Conservation (phyloP, 2,113 vertebrate species). For the Pangasianodon gigas region DNA sequence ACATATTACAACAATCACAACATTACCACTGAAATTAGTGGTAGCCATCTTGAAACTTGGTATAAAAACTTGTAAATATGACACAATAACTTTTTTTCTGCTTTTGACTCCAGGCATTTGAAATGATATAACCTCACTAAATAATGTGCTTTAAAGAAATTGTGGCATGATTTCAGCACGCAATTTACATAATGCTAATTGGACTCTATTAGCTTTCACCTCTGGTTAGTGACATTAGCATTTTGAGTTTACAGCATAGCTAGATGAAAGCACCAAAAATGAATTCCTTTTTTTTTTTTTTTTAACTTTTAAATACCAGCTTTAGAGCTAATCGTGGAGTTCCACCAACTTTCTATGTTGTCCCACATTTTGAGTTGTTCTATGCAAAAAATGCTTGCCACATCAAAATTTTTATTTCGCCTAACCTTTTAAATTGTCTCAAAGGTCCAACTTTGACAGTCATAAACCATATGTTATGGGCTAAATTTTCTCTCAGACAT, state of each 20-base stretch:
- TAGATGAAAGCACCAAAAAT: background rate
- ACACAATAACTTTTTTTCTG: background rate
- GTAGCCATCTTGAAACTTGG: background rate
- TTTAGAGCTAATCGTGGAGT: background rate
- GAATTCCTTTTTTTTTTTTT: background rate
- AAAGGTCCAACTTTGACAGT: background rate
- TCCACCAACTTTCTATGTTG: background rate
- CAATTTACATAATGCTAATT: background rate
- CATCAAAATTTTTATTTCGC: background rate
- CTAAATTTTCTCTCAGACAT: background rate
- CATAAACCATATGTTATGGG: background rate
- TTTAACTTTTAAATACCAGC: background rate
- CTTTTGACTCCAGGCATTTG: background rate
- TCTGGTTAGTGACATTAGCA: background rate
- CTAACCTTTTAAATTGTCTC: background rate
- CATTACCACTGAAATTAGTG: background rate
- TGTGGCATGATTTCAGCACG: background rate
- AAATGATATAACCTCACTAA: background rate
- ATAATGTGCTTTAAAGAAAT: background rate
- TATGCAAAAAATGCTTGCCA: background rate
- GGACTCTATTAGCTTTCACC: background rate
- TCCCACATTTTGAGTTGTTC: background rate
- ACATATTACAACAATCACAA: background rate
- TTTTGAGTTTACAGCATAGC: background rate
- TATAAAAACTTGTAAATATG: background rate